Evolutionary conservation across 2,888 invertebrate genomes (phyloP).

Genomic region (Julus scanicus): DNA sequence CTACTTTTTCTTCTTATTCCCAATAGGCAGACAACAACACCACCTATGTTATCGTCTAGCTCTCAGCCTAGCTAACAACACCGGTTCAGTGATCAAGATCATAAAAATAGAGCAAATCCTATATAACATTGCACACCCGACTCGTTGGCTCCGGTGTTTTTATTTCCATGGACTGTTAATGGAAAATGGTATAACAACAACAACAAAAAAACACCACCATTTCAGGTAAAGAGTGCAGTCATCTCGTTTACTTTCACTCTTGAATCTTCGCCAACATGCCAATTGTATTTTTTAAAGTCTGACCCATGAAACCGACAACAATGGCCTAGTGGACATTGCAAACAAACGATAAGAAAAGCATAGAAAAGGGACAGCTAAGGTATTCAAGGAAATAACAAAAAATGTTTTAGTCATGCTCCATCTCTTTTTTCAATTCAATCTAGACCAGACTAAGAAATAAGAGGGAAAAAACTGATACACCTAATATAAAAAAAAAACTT

Average conservation of each 20-base stretch:
- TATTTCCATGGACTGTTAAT: conserved; percentile 15
- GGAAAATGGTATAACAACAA: not conserved
- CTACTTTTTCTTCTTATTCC: not conserved
- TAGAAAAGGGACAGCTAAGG: not conserved
- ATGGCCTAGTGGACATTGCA: conserved; percentile 36
- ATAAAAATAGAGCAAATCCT: conserved; percentile 42
- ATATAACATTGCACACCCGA: not conserved
- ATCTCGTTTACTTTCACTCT: conserved; percentile 16
- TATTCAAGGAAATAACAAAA: conserved; percentile 31
- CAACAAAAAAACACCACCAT: not conserved
- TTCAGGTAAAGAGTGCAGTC: conserved; percentile 10
- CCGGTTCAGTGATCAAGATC: conserved; percentile 26
- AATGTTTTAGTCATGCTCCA: conserved; percentile 19
- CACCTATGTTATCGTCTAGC: conserved; percentile 25
- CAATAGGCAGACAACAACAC: not conserved
- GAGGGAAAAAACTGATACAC: not conserved
- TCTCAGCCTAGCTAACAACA: not conserved
- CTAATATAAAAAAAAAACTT: not conserved
- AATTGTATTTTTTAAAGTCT: conserved; percentile 6
- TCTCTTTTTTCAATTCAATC: not conserved
- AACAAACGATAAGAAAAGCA: not conserved
- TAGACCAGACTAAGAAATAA: not conserved
- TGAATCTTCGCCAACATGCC: not conserved
- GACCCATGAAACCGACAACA: conserved; percentile 42
- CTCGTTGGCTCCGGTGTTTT: conserved; percentile 10